phyloP scores from a whole-genome alignment of 2,888 invertebrate genomes.

The Blastobasis adustella region DNA sequence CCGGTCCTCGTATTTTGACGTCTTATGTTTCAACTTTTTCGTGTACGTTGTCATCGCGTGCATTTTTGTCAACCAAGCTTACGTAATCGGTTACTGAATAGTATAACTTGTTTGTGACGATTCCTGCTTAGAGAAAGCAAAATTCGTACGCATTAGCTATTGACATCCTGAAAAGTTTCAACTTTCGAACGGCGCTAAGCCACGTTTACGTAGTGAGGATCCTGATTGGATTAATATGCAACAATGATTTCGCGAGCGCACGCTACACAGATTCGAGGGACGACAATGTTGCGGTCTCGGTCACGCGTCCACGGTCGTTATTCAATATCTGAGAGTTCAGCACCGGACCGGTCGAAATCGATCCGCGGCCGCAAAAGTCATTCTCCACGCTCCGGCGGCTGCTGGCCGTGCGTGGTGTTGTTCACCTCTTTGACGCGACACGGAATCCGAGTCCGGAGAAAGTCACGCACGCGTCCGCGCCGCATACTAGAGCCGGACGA shows the following conservation, averaged over 20 bases:
- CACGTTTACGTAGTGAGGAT: no score
- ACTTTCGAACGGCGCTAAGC: no score
- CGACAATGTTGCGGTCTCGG: conserved; percentile 15
- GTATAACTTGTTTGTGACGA: conserved; percentile 47
- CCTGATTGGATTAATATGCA: no score
- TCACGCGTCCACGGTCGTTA: conserved; percentile 36
- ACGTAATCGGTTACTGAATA: conserved; percentile 46
- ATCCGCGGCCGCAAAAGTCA: conserved; percentile 41
- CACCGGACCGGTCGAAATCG: conserved; percentile 56
- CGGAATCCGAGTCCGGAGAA: conserved; percentile 63
- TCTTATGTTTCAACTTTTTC: conserved; percentile 46
- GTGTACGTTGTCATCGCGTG: conserved; percentile 33
- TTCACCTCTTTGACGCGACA: conserved; percentile 65
- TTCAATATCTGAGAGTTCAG: conserved; percentile 39
- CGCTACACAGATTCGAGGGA: background rate
- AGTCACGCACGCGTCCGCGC: conserved; percentile 62
- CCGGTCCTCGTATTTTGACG: conserved; percentile 35
- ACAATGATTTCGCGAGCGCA: no score
- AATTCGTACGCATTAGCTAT: no score
- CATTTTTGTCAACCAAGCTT: conserved; percentile 56
- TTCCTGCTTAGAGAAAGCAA: conserved; percentile 54
- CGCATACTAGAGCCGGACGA: conserved; percentile 43
- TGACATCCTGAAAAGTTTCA: no score
- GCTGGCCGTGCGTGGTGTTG: conserved; percentile 48
- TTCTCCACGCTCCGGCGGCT: conserved; percentile 57